Base-by-base conservation (phyloP, 2,113 vertebrate species). In the Mystacornis crossleyi region DNA sequence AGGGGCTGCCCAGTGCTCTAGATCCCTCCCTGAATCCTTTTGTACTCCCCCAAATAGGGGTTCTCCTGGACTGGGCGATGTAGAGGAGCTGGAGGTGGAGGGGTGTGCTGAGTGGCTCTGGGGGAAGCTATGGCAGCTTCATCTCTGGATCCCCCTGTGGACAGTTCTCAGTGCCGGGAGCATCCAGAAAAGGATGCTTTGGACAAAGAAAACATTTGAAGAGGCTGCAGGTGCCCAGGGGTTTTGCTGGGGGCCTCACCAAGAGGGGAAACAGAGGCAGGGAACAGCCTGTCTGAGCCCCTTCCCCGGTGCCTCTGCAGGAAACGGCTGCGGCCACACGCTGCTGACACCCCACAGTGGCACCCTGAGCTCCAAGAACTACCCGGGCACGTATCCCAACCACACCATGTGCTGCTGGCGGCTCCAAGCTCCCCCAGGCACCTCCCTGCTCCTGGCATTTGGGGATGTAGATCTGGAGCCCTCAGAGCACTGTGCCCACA, bases 371-470 rank as follows among this genome's bases (percentile, higher is more conserved):
- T 99, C 99, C 38, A 97, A 95, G 92, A 98, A 98, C 97, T 99
- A 98, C 82, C 99, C 99, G 0, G 98, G 98, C 85, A 99, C 99
- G 1, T 99, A 99, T 81, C 98, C 98, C 65, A 98, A 98, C 73
- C 97, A 98, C 97, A 97, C 98, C 9, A 84, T 86, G 78, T 99
- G 99, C 43, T 95, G 79, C 72, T 99, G 99, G 99, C 94, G 3
- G 92, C 95, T 99, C 23, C 97, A 57, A 1, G 97, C 97, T 5
- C 94, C 98, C 3, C 64, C 88, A 4, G 98, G 98, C 33, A 97
- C 94, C 64, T 98, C 86, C 24, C 97, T 99, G 10, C 94, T 91
- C 31, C 96, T 99, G 82, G 93, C 95, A 25, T 99, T 99, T 0
- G 98, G 98, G 31, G 99, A 99, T 77, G 98, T 99, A 73, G 98